phyloP scores from a whole-genome alignment of 2,797 vertebrate species.

The Heteromormyrus szaboi region DNA sequence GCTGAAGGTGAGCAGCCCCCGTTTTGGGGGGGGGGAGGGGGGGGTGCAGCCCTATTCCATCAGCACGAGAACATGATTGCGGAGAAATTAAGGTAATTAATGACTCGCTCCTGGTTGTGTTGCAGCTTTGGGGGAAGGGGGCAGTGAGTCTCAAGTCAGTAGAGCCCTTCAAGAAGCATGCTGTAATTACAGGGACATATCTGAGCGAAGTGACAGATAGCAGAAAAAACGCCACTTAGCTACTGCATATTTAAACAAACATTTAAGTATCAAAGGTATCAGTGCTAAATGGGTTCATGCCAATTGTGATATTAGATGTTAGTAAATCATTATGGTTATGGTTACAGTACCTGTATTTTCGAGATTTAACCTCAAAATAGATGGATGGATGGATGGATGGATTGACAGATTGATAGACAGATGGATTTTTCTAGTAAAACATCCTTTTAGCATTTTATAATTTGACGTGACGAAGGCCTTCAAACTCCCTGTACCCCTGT shows the following conservation, averaged over 20 bases:
- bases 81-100: conserved; percentile 21
- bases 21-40: neutral
- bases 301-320: neutral
- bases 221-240: neutral
- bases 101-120: conserved; percentile 13
- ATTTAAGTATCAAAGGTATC: neutral
- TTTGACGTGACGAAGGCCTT: neutral
- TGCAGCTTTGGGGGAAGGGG: neutral
- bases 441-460: neutral
- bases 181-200: neutral
- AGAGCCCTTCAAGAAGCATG: neutral
- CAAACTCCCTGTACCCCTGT: neutral
- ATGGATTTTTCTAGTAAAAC: neutral
- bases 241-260: neutral
- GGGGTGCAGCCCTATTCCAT: neutral
- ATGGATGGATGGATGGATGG: no score
- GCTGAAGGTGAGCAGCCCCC: neutral
- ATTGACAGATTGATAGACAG: neutral
- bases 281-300: neutral
- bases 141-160: neutral
- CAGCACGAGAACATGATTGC: neutral
- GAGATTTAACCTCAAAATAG: neutral
- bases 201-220: neutral
- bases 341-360: neutral
- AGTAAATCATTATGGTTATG: neutral